Evolutionary conservation across 2,888 invertebrate species (phyloP).

Genomic region (Brenthis daphne): DNA sequence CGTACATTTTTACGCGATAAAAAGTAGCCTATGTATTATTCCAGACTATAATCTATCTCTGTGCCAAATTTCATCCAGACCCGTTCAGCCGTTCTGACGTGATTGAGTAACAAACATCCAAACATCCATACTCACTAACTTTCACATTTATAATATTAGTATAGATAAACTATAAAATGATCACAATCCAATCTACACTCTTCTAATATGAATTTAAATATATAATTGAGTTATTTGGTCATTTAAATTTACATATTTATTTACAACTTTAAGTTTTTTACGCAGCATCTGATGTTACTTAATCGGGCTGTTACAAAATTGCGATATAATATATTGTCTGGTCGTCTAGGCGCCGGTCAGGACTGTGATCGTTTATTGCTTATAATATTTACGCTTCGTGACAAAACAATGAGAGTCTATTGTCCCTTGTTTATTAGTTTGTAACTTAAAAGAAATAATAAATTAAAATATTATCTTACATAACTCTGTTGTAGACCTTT

Average conservation of each 20-base stretch:
- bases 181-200: too few relatives aligned
- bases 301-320: slow-evolving; percentile 21
- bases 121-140: too few relatives aligned
- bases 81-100: too few relatives aligned
- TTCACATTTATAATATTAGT: too few relatives aligned
- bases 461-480: neutral
- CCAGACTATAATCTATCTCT: too few relatives aligned
- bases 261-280: neutral
- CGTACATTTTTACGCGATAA: too few relatives aligned
- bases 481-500: neutral
- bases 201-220: slow-evolving; percentile 10
- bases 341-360: slow-evolving; percentile 29
- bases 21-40: too few relatives aligned
- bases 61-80: too few relatives aligned
- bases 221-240: neutral
- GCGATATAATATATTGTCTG: slow-evolving; percentile 32
- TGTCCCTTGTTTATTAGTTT: slow-evolving; percentile 27
- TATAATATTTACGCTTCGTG: slow-evolving; percentile 27
- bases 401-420: slow-evolving; percentile 29
- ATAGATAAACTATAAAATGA: too few relatives aligned
- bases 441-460: neutral
- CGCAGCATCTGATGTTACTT: slow-evolving; percentile 15
- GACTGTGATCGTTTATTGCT: slow-evolving; percentile 24
- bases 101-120: too few relatives aligned
- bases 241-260: neutral